A percentile compares a stretch with the other conserved stretches of the same genome.
Conservation (phyloP, 1,140 invertebrate species). For the Magallana gigas region DNA sequence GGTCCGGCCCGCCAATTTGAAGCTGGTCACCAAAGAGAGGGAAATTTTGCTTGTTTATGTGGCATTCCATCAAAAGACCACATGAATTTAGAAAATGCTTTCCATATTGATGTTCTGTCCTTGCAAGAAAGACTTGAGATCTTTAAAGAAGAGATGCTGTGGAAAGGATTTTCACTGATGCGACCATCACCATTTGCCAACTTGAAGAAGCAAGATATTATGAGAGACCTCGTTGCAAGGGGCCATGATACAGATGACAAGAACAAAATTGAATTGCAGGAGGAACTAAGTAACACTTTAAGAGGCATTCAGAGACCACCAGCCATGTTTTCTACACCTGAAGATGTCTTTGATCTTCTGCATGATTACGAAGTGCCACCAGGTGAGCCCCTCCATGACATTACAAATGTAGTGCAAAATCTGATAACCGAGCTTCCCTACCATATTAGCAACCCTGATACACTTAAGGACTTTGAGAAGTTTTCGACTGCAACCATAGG, state of each 20-base stretch:
- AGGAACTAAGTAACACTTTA: not conserved
- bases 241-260: not conserved
- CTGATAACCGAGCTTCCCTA: constrained; percentile 25
- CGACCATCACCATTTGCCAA: constrained; percentile 14
- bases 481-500: constrained; percentile 24
- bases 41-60: constrained; percentile 42
- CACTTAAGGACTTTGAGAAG: not conserved
- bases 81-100: constrained; percentile 13
- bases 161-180: not conserved
- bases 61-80: constrained; percentile 8
- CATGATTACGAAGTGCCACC: constrained; percentile 35
- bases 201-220: constrained; percentile 22
- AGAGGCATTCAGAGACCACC: constrained; percentile 39
- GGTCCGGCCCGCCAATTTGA: constrained; percentile 45
- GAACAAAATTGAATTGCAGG: not conserved
- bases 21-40: constrained; percentile 39
- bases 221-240: not conserved
- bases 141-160: not conserved
- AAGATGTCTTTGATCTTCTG: not conserved
- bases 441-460: not conserved
- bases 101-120: not conserved
- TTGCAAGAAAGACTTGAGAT: not conserved
- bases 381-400: constrained; percentile 42
- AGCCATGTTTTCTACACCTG: not conserved
- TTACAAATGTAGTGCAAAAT: constrained; percentile 42